Evolutionary conservation across 2,113 vertebrate genomes (phyloP), one percentile per base, ranked within the genome.

Genomic region (Trematocara zebra): DNA sequence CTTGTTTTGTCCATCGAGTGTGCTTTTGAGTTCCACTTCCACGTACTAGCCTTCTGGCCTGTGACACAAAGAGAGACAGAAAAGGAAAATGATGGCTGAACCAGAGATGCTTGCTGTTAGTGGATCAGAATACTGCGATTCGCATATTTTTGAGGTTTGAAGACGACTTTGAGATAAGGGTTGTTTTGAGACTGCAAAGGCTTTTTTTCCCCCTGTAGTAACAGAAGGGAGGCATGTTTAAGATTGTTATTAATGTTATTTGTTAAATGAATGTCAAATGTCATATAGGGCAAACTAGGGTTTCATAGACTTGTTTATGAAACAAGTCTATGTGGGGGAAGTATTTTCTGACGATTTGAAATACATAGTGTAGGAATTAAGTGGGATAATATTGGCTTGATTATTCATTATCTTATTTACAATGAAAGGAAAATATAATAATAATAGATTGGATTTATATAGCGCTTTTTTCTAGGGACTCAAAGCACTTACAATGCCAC

Each of bases 171-270:
- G 2, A 44, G 20, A 26, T 44, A 42, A 26, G 11, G 37, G n/a
- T 72, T 42, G 64, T 42, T 72, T 72, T 72, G 20, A 72, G 37
- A 15, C 11, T 23, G 64, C n/a, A 23, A 69, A 9, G 35, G 64
- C 35, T 61, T 10, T 18, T 57, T 17, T 0, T 0, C 0, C 2
- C 37, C n/a, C n/a, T 15, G 12, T 26, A 42, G 12, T 69, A 23
- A 44, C 3, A 42, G n/a, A 69, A 44, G 64, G 37, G 8, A 69
- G 1, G 8, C 5, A 15, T 69, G 5, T 37, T n/a, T 64, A 37
- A 64, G 31, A 64, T 3, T 64, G 31, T 18, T 54, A 54, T 54
- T 23, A 23, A 54, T 5, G 6, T 28, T 64, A 33, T 35, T 35
- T 37, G 1, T 72, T 17, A 72, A 2, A 28, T 47, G 2, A 47